These are phyloP conservation scores for Phrixothrix hirtus DNA, from an alignment of 2,888 invertebrate species.

Conservation along the genomic window DNA sequence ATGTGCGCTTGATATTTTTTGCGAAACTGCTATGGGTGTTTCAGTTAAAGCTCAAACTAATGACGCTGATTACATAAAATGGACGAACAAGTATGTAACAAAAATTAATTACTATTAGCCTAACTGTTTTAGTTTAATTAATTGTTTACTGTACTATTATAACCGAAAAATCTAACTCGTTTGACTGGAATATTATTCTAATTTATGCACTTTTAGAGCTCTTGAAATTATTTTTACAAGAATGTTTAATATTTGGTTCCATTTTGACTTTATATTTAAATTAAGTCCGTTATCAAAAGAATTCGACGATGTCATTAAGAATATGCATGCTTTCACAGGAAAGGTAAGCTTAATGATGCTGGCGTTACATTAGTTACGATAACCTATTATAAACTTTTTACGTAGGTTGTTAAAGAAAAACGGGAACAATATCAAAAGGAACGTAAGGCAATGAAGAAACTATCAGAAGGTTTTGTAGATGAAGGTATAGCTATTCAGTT, in stretches of 20 bases:
- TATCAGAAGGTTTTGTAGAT: slow-evolving; percentile 43
- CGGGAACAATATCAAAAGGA: neutral
- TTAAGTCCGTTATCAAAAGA: slow-evolving; percentile 4
- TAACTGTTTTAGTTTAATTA: no score
- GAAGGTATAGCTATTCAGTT: no score
- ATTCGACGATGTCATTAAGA: neutral
- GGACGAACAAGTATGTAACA: slow-evolving; percentile 38
- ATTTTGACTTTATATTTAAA: slow-evolving; percentile 15
- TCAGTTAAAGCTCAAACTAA: slow-evolving; percentile 63
- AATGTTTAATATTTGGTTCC: slow-evolving; percentile 15
- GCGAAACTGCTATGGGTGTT: slow-evolving; percentile 74
- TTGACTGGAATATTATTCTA: no score
- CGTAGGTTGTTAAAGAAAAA: slow-evolving; percentile 9
- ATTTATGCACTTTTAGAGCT: slow-evolving; percentile 15
- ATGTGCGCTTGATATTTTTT: slow-evolving; percentile 66
- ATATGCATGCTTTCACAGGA: slow-evolving; percentile 13
- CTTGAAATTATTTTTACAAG: slow-evolving; percentile 11
- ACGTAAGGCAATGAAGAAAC: neutral
- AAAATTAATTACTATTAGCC: neutral
- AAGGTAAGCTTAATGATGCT: slow-evolving; percentile 8
- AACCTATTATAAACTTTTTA: neutral
- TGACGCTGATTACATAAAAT: slow-evolving; percentile 59
- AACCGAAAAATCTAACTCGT: no score
- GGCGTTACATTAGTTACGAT: no score
- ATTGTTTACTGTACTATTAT: no score